Base-by-base conservation (phyloP, 2,888 invertebrate genomes). In the Rhyacophila evoluta region DNA sequence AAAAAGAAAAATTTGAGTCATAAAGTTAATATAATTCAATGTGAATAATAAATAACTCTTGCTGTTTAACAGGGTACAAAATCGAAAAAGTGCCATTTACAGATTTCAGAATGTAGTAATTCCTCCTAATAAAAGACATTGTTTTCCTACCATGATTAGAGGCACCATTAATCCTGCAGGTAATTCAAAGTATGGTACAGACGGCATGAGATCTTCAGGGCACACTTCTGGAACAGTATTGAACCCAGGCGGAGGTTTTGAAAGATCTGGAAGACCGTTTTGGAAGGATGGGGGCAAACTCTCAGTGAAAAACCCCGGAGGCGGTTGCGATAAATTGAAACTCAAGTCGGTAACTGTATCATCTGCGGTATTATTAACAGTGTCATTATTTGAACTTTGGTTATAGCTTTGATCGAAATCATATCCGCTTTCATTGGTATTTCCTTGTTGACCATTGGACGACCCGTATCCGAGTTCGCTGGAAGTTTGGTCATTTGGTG, bases 121-220 rank as follows among this genome's bases (percentile, higher is more conserved):
- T n/a, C n/a, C n/a, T n/a, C n/a, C n/a, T n/a, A n/a, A n/a, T n/a
- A n/a, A n/a, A n/a, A n/a, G n/a, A n/a, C n/a, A n/a, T n/a, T 75
- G 25, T 27, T 68, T 71, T 84, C 87, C 86, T 87, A 95, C 94
- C 91, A 95, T 95, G 80, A 99, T 95, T 11, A 98, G 91, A n/a
- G 98, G 97, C 78, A 98, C 98, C 95, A 99, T 98, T 19, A 99
- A 91, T 68, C 98, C 99, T 76, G 99, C 98, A 1, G 99, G 99
- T 82, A 99, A 90, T 86, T 99, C 98, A 86, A 95, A 99, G 87
- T 99, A 99, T 72, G 98, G 98, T 84, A 96, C 95, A 28, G 95
- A 94, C 28, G 98, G 98, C 88, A 96, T 93, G 82, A 96, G 88
- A 81, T 96, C 95, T 84, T 95, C 95, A 84, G 77, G 88, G 83